These are phyloP conservation scores for Hyalella azteca DNA, from an alignment of 2,888 invertebrate genomes.

Conservation along the genomic window DNA sequence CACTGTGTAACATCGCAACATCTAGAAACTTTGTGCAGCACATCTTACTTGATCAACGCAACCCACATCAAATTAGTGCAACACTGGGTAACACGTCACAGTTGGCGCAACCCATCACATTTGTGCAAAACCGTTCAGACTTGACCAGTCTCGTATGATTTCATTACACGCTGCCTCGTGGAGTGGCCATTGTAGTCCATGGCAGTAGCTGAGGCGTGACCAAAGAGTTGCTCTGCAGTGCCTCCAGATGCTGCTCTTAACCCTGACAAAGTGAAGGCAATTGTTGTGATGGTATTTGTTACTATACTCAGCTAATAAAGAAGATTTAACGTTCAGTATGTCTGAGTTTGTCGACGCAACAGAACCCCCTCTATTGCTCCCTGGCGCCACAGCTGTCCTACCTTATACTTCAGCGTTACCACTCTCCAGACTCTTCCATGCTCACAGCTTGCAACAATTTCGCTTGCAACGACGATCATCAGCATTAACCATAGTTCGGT, in stretches of 20 bases:
- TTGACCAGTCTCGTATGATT: slow-evolving; percentile 18
- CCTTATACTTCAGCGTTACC: too few species aligned
- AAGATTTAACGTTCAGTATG: slow-evolving; percentile 30
- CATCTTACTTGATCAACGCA: too few species aligned
- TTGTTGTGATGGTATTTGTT: slow-evolving; percentile 37
- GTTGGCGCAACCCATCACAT: not conserved
- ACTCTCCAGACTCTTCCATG: too few species aligned
- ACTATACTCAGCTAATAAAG: slow-evolving; percentile 27
- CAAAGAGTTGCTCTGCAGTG: slow-evolving; percentile 12
- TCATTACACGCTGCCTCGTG: slow-evolving; percentile 19
- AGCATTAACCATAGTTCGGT: too few species aligned
- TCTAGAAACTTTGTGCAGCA: too few species aligned
- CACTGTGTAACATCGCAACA: too few species aligned
- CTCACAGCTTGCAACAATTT: too few species aligned
- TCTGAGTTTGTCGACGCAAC: slow-evolving; percentile 21
- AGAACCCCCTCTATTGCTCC: not conserved
- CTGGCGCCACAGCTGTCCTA: too few species aligned
- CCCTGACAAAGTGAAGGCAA: slow-evolving; percentile 32
- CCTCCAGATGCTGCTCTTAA: slow-evolving; percentile 31
- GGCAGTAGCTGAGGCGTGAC: slow-evolving; percentile 4
- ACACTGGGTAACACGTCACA: too few species aligned
- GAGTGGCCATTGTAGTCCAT: slow-evolving; percentile 16
- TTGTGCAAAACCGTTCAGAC: not conserved
- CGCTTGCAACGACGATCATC: too few species aligned
- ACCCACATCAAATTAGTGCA: too few species aligned